phyloP scores from a whole-genome alignment of 1,140 invertebrate species.

The Pentalonia nigronervosa region DNA sequence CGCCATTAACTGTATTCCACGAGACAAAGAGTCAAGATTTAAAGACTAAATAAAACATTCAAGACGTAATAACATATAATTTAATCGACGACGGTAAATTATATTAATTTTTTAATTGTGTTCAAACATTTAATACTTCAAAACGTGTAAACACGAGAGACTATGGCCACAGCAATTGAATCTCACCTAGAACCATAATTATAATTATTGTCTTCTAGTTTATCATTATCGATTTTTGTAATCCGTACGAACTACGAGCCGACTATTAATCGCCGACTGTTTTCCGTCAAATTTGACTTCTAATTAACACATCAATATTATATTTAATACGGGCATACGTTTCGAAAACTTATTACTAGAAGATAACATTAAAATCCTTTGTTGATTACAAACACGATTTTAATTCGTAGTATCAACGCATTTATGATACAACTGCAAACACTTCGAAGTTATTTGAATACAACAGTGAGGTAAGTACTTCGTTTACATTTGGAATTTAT shows the following conservation, averaged over 20 bases:
- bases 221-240: neutral
- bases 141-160: neutral
- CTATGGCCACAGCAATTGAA: neutral
- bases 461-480: neutral
- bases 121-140: too few relatives aligned
- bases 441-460: neutral
- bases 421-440: neutral
- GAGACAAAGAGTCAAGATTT: too few relatives aligned
- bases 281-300: neutral
- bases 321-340: neutral
- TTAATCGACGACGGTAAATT: neutral
- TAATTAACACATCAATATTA: neutral
- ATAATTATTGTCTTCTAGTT: neutral
- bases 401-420: neutral
- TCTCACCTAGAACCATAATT: neutral
- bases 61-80: neutral
- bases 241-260: neutral
- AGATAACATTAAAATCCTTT: neutral
- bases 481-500: too few relatives aligned
- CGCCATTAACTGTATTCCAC: too few relatives aligned
- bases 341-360: neutral
- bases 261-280: neutral
- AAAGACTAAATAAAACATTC: neutral
- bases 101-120: too few relatives aligned
- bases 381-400: neutral